A percentile compares a stretch with the other conserved stretches of the same genome.
These are phyloP conservation scores for Ganaspis sp. DNA, from an alignment of 1,140 invertebrate species.

Conservation along the genomic window DNA sequence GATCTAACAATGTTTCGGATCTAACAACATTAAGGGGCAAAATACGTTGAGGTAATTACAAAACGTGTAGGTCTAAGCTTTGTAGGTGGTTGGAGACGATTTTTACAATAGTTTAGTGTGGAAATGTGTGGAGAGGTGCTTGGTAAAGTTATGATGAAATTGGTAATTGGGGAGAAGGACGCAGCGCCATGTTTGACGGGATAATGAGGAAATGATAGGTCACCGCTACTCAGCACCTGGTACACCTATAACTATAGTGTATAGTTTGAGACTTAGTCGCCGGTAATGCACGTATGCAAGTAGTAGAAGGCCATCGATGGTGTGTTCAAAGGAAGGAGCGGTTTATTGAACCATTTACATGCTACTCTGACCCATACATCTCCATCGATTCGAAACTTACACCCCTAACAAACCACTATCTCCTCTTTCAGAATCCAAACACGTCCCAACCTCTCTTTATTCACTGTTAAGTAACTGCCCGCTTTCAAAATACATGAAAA, in stretches of 20 bases:
- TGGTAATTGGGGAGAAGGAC: neutral
- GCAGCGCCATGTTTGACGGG: slow-evolving; percentile 39
- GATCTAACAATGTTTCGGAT: too few relatives aligned
- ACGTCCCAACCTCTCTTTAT: slow-evolving; percentile 19
- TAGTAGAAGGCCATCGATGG: slow-evolving; percentile 14
- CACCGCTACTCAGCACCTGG: neutral
- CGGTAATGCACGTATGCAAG: slow-evolving; percentile 14
- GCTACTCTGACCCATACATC: neutral
- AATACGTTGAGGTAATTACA: too few relatives aligned
- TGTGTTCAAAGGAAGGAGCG: slow-evolving; percentile 24
- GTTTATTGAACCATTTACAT: slow-evolving; percentile 11
- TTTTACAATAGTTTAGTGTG: neutral
- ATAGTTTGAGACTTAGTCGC: neutral
- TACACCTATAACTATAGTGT: neutral
- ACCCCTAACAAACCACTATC: neutral
- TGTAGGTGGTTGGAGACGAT: too few relatives aligned
- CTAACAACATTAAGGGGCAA: too few relatives aligned
- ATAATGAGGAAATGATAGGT: slow-evolving; percentile 57
- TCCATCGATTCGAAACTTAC: neutral
- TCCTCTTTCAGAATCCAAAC: neutral
- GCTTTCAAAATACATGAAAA: neutral
- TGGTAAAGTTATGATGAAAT: neutral
- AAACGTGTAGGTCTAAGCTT: too few relatives aligned
- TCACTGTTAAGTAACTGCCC: slow-evolving; percentile 11
- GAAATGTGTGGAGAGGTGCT: neutral